Evolutionary conservation across 30 jellyfish, hydroid and myxozoan species (phyloP), one percentile per base, ranked within the genome.

Genomic region (Turritopsis rubra): DNA sequence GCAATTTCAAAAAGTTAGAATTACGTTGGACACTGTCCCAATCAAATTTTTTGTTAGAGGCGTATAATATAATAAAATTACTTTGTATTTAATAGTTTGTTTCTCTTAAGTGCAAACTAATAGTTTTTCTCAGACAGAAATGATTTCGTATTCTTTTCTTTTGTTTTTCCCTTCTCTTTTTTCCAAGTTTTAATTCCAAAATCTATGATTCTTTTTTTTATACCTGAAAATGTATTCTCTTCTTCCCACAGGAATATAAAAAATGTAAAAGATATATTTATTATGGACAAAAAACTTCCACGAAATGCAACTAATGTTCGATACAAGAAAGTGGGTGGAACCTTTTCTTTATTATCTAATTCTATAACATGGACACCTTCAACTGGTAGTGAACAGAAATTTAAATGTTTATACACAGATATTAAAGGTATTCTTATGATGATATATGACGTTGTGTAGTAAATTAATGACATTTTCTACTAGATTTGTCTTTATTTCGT

Each of bases 351-450:
- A 7, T 28, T 72, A 73, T 65, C 85, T 78, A 89, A 79, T 41
- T 75, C 71, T 52, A 53, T 94, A 0, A 84, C 53, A 1, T 94
- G 99, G 99, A 75, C 21, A 19, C 91, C 91, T 41, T 79, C 52
- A 17, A 81, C 54, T 24, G 86, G 81, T 0, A 77, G 52, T 28
- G 81, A 54, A 21, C 86, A 91, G 30, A 86, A 81, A 65, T 81
- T 88, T 68, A 90, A 85, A 65, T 89, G 95, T 60, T 80, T 25
- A 21, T 94, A 88, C 80, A 79, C 99, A 9, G 99, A 94, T 71
- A 94, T 94, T 66, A 94, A 94, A 86, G 96, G 99, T 94, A 68
- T 8, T n/a, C n/a, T n/a, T n/a, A n/a, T n/a, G n/a, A n/a, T n/a
- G n/a, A n/a, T n/a, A n/a, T n/a, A n/a, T n/a, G n/a, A n/a, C n/a